Evolutionary conservation across 92 coral and sea anemone species (phyloP).

Genomic region (Isaurus tuberculatus): DNA sequence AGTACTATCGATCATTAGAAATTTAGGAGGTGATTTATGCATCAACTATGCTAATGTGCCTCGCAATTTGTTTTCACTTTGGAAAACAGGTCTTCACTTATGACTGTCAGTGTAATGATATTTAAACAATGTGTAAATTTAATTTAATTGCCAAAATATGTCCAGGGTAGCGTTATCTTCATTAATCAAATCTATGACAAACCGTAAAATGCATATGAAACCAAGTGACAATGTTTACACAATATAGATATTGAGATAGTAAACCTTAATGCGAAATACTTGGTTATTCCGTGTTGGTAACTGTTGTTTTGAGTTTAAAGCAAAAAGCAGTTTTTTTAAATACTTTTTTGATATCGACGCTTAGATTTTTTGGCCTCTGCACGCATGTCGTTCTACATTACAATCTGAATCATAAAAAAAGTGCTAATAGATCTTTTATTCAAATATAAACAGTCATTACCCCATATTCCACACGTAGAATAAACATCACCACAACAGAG

Average conservation of each 20-base stretch:
- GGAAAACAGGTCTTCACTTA: constrained; percentile 42
- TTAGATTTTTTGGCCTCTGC: constrained; percentile 34
- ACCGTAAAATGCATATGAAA: constrained; percentile 35
- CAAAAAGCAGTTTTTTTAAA: constrained; percentile 16
- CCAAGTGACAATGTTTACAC: constrained; percentile 8
- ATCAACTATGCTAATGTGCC: not conserved
- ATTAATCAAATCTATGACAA: constrained; percentile 60
- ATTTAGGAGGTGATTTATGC: constrained; percentile 16
- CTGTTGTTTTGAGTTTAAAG: constrained; percentile 14
- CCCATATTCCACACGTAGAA: constrained; percentile 55
- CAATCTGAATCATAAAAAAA: constrained; percentile 55
- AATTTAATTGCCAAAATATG: constrained; percentile 68
- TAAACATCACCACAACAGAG: constrained; percentile 56
- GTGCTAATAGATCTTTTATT: constrained; percentile 70
- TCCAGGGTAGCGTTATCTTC: constrained; percentile 60
- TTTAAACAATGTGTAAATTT: constrained; percentile 67
- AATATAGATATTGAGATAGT: constrained; percentile 12
- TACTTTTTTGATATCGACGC: not conserved
- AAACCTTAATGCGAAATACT: constrained; percentile 4
- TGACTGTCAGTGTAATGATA: constrained; percentile 47
- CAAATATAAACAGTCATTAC: constrained; percentile 74
- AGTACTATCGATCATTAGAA: constrained; percentile 22
- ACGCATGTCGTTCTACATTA: constrained; percentile 39
- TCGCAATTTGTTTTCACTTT: constrained; percentile 11
- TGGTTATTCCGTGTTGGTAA: constrained; percentile 6